Evolutionary conservation across 2,888 invertebrate genomes (phyloP), one percentile per base, ranked within the genome.

Genomic region (Apodemia duryi): DNA sequence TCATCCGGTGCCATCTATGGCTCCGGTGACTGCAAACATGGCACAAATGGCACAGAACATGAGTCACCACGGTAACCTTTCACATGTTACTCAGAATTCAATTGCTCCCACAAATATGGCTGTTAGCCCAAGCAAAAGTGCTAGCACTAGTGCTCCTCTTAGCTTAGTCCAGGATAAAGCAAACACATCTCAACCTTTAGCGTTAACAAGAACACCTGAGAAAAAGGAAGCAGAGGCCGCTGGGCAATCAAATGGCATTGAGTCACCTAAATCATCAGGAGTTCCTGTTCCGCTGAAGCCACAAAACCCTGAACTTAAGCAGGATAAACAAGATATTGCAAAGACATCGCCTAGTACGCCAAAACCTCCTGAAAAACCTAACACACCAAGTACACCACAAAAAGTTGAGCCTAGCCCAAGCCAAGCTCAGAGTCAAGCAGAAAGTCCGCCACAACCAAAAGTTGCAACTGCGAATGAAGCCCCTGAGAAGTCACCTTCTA

Each of bases 21-120:
- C 93, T 70, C 86, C 92, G 57, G 84, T 91, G 76, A 78, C 92
- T 69, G 89, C 91, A 64, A 91, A 91, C 80, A 91, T 91, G 91
- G 91, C 91, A 51, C 90, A 90, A 74, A 88, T 90, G 88, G 92
- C 91, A 69, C 92, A 92, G 71, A 91, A 91, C 75, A 91, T 91
- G 91, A 90, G 90, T 76, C 90, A 91, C 83, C 91, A 91, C 70
- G 91, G 91, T 67, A 91, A 91, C 79, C 78, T 91, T 35, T 91
- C 91, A 10, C 89, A 88, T 65, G 84, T 88, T 66, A 84, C 85
- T 35, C 88, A 88, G 74, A 88, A 87, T 75, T 86, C 87, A 38
- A 80, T 82, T 61, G 75, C 84, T 67, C 81, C 85, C 63, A 79
- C 84, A 54, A 75, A 82, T 78, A 69, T 88, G 72, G 83, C 75